Evolutionary conservation across 2,797 vertebrate genomes (phyloP), one percentile per base, ranked within the genome.

Genomic region (Rachycentron canadum): DNA sequence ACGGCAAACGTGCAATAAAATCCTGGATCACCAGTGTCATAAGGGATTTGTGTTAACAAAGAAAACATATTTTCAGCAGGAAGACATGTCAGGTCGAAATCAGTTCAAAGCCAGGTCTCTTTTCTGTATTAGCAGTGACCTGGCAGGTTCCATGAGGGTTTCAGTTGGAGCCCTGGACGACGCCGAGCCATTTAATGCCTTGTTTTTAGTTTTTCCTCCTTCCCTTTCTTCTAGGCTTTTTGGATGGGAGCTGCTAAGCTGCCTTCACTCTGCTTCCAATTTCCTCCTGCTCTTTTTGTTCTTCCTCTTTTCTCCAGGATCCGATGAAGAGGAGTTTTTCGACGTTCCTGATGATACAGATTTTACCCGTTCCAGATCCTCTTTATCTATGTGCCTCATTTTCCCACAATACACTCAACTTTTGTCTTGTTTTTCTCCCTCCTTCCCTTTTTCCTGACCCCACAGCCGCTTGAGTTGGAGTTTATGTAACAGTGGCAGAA

Each of bases 241-340:
- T 87, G 83, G 88, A 91, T 77, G 80, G 76, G 78, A 76, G 86
- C 84, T 88, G 77, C 86, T 89, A 90, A 91, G 86, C 90, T 86
- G 78, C 85, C 75, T 83, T 83, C 69, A 70, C 86, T 91, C 89
- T 93, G 87, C 86, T 91, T 93, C 90, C 89, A 91, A 92, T 92
- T 92, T 93, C 91, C 91, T 86, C 79, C 72, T 63, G 71, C 78
- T 89, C 91, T 90, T 89, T 91, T 91, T 89, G 83, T 88, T 88
- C 82, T 88, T 88, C 84, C 86, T 90, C 77, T 80, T 85, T 81
- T 86, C 74, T 69, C 69, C 36, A 16, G 65, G 78, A 87, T 88
- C 80, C 82, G 89, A 91, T 77, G 88, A 88, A 87, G 87, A 90
- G 64, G 69, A 85, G 73, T 76, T 87, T 88, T 84, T 81, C 74